Conservation (phyloP, 2,888 invertebrate species). For the Desoria tigrina region DNA sequence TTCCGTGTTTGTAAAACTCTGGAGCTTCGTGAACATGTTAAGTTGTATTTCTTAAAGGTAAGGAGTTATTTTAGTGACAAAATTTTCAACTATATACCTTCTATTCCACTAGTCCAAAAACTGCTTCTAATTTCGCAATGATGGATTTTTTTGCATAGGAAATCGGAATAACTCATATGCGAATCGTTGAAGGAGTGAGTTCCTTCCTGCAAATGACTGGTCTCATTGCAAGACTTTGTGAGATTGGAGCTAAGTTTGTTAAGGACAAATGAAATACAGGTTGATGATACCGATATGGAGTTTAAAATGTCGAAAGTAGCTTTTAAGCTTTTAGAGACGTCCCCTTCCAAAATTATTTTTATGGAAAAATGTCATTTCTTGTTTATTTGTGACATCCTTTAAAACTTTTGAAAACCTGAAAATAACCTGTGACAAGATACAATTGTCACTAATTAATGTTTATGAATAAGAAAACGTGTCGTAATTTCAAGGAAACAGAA, state of each 20-base stretch:
- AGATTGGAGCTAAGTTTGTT: conserved; percentile 15
- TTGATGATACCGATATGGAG: too few relatives aligned
- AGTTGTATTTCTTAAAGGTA: conserved; percentile 80
- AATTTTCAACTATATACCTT: conserved; percentile 21
- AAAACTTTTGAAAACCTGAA: too few relatives aligned
- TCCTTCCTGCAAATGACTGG: conserved; percentile 89
- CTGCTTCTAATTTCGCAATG: conserved; percentile 11
- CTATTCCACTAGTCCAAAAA: conserved; percentile 5
- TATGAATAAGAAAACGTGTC: too few relatives aligned
- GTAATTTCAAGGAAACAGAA: too few relatives aligned
- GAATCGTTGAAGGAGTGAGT: conserved; percentile 83
- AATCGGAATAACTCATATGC: conserved; percentile 86
- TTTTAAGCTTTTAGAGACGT: too few relatives aligned
- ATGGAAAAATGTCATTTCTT: too few relatives aligned
- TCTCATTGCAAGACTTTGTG: conserved; percentile 79
- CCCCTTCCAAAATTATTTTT: too few relatives aligned
- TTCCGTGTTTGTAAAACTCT: conserved; percentile 91
- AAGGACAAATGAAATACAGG: conserved; percentile 15
- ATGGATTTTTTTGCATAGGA: conserved; percentile 63
- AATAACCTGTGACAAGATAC: too few relatives aligned
- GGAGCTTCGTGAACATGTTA: conserved; percentile 75
- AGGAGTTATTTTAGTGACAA: conserved; percentile 29
- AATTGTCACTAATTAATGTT: too few relatives aligned
- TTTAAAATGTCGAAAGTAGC: too few relatives aligned
- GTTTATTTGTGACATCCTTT: too few relatives aligned